Conservation (phyloP, 2,888 invertebrate genomes). For the Axea sp. region DNA sequence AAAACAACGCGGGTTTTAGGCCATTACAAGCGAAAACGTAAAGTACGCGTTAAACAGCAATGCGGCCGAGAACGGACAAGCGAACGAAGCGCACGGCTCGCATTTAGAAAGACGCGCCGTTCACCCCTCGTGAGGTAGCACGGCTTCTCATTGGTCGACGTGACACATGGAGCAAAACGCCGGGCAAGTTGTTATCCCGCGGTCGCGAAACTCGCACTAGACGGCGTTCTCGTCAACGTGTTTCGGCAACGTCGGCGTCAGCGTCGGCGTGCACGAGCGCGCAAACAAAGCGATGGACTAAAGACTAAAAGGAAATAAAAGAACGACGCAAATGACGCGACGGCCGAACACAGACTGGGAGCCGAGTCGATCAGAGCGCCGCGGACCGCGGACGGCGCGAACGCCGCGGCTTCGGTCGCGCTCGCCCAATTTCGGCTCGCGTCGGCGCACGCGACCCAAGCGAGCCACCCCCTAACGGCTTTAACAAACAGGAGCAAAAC, state of each 20-base stretch:
- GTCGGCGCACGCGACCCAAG: slow-evolving; percentile 59
- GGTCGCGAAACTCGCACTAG: not conserved
- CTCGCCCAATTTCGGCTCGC: slow-evolving; percentile 61
- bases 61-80: slow-evolving; percentile 2
- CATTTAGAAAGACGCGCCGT: slow-evolving; percentile 60
- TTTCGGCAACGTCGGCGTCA: slow-evolving; percentile 13
- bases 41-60: not conserved
- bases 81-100: slow-evolving; percentile 12
- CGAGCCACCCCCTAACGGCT: slow-evolving; percentile 28
- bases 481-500: slow-evolving; percentile 4
- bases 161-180: slow-evolving; percentile 49
- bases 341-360: slow-evolving; percentile 69
- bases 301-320: slow-evolving; percentile 72
- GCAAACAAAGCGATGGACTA: slow-evolving; percentile 62
- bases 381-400: slow-evolving; percentile 29
- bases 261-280: slow-evolving; percentile 33
- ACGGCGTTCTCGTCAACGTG: too few species aligned
- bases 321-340: slow-evolving; percentile 69
- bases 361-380: slow-evolving; percentile 66
- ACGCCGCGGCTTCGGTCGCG: slow-evolving; percentile 47
- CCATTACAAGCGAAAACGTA: slow-evolving; percentile 15
- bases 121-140: slow-evolving; percentile 29
- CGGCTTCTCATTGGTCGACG: slow-evolving; percentile 49
- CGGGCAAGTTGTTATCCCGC: slow-evolving; percentile 10
- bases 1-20: slow-evolving; percentile 31